These are phyloP conservation scores for Cassiopea xamachana DNA, from an alignment of 30 jellyfish, hydroid and myxozoan species.

Conservation along the genomic window DNA sequence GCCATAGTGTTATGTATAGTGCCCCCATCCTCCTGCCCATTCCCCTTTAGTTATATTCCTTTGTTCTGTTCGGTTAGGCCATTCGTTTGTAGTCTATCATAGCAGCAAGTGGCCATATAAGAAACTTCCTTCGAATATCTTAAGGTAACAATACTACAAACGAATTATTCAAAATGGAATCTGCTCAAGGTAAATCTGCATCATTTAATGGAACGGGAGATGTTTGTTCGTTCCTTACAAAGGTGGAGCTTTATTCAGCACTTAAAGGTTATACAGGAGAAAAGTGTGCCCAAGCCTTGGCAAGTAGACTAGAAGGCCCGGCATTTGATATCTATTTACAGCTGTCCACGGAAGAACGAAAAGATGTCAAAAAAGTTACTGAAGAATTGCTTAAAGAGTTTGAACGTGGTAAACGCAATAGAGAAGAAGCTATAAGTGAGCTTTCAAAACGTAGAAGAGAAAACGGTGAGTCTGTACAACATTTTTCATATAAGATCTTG, in stretches of 20 bases:
- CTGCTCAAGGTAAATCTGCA: not conserved
- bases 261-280: not conserved
- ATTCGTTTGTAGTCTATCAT: too few species aligned
- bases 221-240: not conserved
- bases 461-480: not conserved
- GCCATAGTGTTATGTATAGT: too few species aligned
- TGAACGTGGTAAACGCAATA: conserved; percentile 9
- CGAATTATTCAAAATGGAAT: too few species aligned
- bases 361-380: not conserved
- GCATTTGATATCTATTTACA: conserved; percentile 4
- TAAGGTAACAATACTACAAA: too few species aligned
- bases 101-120: too few species aligned
- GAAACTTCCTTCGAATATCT: too few species aligned
- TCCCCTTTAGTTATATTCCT: too few species aligned
- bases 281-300: conserved; percentile 24
- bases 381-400: conserved; percentile 11
- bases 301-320: conserved; percentile 14
- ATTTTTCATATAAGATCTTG: conserved; percentile 1
- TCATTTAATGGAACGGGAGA: not conserved
- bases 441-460: not conserved
- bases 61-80: too few species aligned
- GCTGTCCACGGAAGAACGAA: not conserved
- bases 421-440: conserved; percentile 9
- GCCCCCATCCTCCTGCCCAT: too few species aligned
- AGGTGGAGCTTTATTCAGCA: not conserved